These are phyloP conservation scores for Meloidogyne floridensis DNA, from an alignment of 1,140 invertebrate genomes.

Conservation along the genomic window DNA sequence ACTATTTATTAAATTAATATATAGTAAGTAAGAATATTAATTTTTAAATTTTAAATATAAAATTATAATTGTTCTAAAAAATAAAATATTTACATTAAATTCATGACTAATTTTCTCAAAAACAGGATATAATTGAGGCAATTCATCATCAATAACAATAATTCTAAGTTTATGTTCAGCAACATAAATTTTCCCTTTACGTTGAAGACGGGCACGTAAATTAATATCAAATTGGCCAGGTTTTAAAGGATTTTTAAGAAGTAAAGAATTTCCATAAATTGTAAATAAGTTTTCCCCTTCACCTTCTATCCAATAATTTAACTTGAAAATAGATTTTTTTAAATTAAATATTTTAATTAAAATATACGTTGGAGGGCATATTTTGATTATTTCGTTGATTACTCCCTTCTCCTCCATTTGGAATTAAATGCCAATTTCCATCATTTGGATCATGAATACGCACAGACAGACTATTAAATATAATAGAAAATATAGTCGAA, in stretches of 20 bases:
- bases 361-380: not conserved
- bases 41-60: not conserved
- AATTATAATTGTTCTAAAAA: not conserved
- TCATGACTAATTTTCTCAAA: slow-evolving; percentile 60
- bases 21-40: too few relatives aligned
- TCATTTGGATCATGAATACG: slow-evolving; percentile 6
- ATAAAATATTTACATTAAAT: slow-evolving; percentile 40
- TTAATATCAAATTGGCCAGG: slow-evolving; percentile 42
- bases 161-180: slow-evolving; percentile 39
- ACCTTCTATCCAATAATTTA: slow-evolving; percentile 1
- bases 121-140: slow-evolving; percentile 61
- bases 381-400: not conserved
- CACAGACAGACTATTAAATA: slow-evolving; percentile 14
- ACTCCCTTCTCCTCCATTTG: not conserved
- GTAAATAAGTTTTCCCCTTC: slow-evolving; percentile 32
- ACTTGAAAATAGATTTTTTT: not conserved
- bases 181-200: not conserved
- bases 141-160: slow-evolving; percentile 55
- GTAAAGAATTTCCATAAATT: slow-evolving; percentile 48
- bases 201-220: slow-evolving; percentile 32
- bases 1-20: too few relatives aligned
- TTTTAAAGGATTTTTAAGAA: slow-evolving; percentile 27
- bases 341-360: not conserved
- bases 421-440: slow-evolving; percentile 20
- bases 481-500: not conserved